Evolutionary conservation across 2,888 invertebrate species (phyloP), one percentile per base, ranked within the genome.

Genomic region (Syrphus vitripennis): DNA sequence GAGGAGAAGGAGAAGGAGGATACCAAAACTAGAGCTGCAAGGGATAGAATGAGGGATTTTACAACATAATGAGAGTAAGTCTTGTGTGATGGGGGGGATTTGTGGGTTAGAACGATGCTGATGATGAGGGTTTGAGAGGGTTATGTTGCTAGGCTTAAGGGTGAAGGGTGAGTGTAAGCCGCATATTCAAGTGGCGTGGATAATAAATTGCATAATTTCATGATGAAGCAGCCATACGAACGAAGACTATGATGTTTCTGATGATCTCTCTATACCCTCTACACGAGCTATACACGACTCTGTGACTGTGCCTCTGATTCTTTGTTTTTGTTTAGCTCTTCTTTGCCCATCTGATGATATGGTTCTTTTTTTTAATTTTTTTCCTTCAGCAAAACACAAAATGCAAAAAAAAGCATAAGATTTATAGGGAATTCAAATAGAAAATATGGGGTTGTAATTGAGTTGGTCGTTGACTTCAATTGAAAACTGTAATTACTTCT

Each of bases 1-100:
- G 29, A 45, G 42, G 42, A 34, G 34, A 26, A 31, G 31, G 19
- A 55, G 50, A 24, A 61, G 78, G 74, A 53, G 50, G 77, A 78
- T 82, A 53, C 76, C n/a, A 37, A 70, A 29, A 76, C 79, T 71
- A 78, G 71, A 76, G 74, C 79, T 80, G 75, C 75, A 67, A 80
- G 75, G 79, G 80, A 84, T 84, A 84, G 84, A 84, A 84, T 84
- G 84, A 80, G 84, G 76, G 69, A 84, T 80, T 86, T 86, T 77
- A 77, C 86, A 86, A 77, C 81, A 86, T 86, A 86, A 81, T 86
- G 86, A 86, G 77, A 84, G 86, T 86, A 86, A 86, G 86, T 86
- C 72, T 48, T 81, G 50, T 70, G 50, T 19, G 40, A 45, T 45
- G 21, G 10, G 7, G 53, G 48, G 37, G 57, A 53, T 40, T 63